Percentiles rank a stretch among this genome's conserved stretches.
Evolutionary conservation across 2,797 vertebrate genomes (phyloP).

Genomic region (Pipistrellus pipistrellus): DNA sequence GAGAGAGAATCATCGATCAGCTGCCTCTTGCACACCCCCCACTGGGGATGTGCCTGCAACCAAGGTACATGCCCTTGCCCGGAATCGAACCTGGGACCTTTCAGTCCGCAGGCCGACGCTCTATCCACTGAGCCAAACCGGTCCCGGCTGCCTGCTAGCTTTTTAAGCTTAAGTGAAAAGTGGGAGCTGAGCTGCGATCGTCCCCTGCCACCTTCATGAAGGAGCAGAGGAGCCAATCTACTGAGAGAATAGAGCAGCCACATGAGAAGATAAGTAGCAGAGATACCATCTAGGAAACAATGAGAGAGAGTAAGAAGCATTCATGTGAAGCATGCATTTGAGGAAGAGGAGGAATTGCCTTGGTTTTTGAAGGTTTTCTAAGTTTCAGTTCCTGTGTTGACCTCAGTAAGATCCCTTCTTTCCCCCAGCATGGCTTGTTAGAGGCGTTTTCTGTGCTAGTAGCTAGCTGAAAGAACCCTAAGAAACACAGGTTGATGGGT

Average conservation of each 20-base stretch:
- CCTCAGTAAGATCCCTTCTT: background rate
- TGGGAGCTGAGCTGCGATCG: background rate
- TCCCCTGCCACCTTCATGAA: background rate
- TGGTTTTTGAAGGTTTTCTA: background rate
- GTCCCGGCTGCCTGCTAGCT: background rate
- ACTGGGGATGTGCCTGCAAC: too few species aligned
- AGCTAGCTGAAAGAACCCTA: background rate
- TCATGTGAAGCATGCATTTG: accelerated
- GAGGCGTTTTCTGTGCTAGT: background rate
- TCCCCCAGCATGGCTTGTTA: too few species aligned
- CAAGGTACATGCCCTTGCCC: too few species aligned
- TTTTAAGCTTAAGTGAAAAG: background rate
- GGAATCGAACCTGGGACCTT: too few species aligned
- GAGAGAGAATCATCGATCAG: too few species aligned
- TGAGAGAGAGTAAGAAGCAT: background rate
- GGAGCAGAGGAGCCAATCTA: background rate
- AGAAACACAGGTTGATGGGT: background rate
- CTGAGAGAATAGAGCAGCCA: background rate
- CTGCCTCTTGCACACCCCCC: too few species aligned
- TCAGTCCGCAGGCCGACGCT: too few species aligned
- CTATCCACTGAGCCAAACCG: too few species aligned
- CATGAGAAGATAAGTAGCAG: background rate
- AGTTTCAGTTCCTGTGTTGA: background rate
- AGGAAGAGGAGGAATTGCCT: background rate
- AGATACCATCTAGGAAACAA: background rate